These are phyloP conservation scores for Tapirus terrestris DNA, from an alignment of 2,113 vertebrate genomes.

Conservation along the genomic window DNA sequence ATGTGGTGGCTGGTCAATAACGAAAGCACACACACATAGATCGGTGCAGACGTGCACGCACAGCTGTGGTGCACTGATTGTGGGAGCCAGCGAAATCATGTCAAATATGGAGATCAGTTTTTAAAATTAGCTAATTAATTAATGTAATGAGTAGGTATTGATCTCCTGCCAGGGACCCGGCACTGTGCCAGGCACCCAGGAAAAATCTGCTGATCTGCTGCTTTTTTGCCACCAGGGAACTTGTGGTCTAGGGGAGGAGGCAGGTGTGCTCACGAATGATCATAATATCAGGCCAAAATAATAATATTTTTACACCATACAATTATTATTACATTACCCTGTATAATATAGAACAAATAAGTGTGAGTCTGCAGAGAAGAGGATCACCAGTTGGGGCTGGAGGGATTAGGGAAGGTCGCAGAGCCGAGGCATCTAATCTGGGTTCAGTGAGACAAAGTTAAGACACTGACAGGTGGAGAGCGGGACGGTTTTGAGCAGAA, in stretches of 20 bases:
- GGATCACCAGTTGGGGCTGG: accelerated
- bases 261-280: neutral
- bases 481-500: neutral
- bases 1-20: too few relatives aligned
- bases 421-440: neutral
- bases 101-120: accelerated
- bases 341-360: accelerated
- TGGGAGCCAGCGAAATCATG: accelerated
- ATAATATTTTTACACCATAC: accelerated
- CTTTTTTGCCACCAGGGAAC: neutral
- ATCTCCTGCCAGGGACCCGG: neutral
- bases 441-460: neutral
- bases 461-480: accelerated
- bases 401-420: neutral
- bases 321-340: too few relatives aligned
- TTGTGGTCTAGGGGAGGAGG: accelerated
- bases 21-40: accelerated
- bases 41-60: accelerated
- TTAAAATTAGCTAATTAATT: neutral
- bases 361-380: neutral
- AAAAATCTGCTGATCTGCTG: accelerated
- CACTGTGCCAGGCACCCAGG: neutral
- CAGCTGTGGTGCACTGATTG: accelerated
- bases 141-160: accelerated
- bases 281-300: neutral